phyloP scores from a whole-genome alignment of 2,113 vertebrate species.

The Carollia perspicillata region DNA sequence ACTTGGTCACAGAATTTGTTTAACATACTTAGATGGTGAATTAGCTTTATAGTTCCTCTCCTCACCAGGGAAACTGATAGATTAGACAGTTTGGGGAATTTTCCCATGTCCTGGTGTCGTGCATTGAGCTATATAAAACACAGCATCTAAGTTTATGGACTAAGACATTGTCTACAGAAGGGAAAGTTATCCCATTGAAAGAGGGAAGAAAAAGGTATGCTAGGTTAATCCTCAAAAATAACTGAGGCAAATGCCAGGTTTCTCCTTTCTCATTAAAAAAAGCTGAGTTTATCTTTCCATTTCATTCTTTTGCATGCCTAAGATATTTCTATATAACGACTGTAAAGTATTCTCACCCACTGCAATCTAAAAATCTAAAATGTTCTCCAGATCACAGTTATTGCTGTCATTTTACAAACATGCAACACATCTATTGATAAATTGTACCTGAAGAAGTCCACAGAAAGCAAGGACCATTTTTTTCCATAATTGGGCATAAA shows the following conservation, averaged over 20 bases:
- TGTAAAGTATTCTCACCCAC: neutral
- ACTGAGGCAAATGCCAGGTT: neutral
- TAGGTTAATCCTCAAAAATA: neutral
- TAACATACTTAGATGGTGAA: neutral
- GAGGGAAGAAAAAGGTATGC: neutral
- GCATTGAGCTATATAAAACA: neutral
- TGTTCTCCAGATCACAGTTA: neutral
- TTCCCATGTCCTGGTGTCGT: neutral
- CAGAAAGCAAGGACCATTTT: neutral
- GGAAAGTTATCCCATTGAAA: neutral
- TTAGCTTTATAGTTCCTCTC: constrained; percentile 2
- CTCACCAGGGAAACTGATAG: neutral
- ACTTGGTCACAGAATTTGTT: neutral
- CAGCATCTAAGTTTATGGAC: neutral
- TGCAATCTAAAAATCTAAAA: neutral
- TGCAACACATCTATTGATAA: neutral
- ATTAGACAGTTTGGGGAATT: neutral
- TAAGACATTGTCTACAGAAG: neutral
- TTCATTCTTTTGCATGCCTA: neutral
- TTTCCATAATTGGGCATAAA: neutral
- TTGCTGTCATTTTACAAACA: neutral
- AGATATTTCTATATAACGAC: neutral
- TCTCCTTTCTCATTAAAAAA: neutral
- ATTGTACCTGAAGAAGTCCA: neutral
- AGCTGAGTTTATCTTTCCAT: neutral